Evolutionary conservation across 2,888 invertebrate species (phyloP), one percentile per base, ranked within the genome.

Genomic region (Sisyra nigra): DNA sequence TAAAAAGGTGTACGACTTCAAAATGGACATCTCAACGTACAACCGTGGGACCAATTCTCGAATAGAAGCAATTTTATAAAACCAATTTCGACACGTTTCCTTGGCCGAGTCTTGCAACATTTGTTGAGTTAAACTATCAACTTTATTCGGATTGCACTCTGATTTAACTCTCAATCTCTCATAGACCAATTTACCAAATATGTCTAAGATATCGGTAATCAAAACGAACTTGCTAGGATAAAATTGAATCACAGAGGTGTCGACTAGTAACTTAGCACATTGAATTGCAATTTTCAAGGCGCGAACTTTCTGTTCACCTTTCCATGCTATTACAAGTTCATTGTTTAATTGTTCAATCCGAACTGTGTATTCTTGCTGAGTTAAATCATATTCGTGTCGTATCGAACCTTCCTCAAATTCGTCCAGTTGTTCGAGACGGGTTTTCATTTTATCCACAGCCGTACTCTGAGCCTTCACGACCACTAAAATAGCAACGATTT

Each of bases 161-260:
- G 80, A 74, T 63, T 92, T 92, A 19, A 73, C 71, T 54, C 78
- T 75, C 15, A 94, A 66, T 48, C 94, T 70, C 48, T 87, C 80
- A 58, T 82, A 91, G 1, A 94, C 92, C 46, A 94, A 69, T 58
- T 80, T 77, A 1, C 91, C 91, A 68, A 98, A 97, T 49, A 84
- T 87, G 61, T 97, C 94, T 50, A 98, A 68, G 51, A 96, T 87
- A 60, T 98, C 96, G 9, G 93, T 93, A 44, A 97, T 82, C 11
- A 97, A 71, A 30, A 94, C 89, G 72, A 93, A 98, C 67, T 97
- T 96, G 63, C 93, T 93, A 0, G 97, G 97, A 67, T 97, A 98
- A 65, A 97, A 98, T 54, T 85, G 84, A 57, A 93, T 76, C 1
- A 88, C 92, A 45, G 79, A 80, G 3, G 86, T 81, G 58, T 94